Conservation (phyloP, 2,888 invertebrate genomes). For the Drosophila mulleri region DNA sequence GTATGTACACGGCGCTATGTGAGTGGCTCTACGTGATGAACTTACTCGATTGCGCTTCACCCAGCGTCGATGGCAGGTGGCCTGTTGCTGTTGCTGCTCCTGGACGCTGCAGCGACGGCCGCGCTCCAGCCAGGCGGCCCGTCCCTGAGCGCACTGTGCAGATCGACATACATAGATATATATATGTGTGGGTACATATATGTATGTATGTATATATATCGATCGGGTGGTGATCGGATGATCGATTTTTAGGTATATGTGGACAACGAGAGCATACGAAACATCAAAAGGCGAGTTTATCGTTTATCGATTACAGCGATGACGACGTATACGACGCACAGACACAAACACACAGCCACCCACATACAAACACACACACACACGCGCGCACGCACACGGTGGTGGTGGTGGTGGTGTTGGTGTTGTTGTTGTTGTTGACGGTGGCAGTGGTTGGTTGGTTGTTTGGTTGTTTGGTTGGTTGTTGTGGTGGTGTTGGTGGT, state of each 20-base stretch:
- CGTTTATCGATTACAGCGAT: slow-evolving; percentile 49
- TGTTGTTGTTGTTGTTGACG: slow-evolving; percentile 30
- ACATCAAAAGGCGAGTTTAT: slow-evolving; percentile 57
- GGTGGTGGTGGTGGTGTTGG: slow-evolving; percentile 28
- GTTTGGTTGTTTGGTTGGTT: slow-evolving; percentile 41
- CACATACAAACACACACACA: slow-evolving; percentile 25
- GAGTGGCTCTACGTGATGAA: slow-evolving; percentile 54
- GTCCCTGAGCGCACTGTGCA: slow-evolving; percentile 91
- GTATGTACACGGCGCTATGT: slow-evolving; percentile 38
- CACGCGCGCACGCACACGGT: slow-evolving; percentile 21
- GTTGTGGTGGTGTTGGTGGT: slow-evolving; percentile 60
- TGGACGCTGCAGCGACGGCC: slow-evolving; percentile 89
- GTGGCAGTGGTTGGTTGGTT: slow-evolving; percentile 22
- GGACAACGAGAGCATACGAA: slow-evolving; percentile 57
- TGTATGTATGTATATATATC: slow-evolving; percentile 2
- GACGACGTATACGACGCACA: slow-evolving; percentile 67
- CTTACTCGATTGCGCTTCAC: slow-evolving; percentile 94
- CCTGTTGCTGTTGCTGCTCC: slow-evolving; percentile 88
- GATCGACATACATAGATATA: not conserved
- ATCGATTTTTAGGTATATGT: slow-evolving; percentile 28
- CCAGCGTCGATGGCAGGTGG: slow-evolving; percentile 90
- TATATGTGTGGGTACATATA: not conserved
- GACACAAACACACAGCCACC: slow-evolving; percentile 29
- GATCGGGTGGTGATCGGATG: slow-evolving; percentile 23
- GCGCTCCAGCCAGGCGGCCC: slow-evolving; percentile 93